A percentile compares a stretch with the other conserved stretches of the same genome.
phyloP scores from a whole-genome alignment of 2,888 invertebrate species.

The Palloptera scutellata region DNA sequence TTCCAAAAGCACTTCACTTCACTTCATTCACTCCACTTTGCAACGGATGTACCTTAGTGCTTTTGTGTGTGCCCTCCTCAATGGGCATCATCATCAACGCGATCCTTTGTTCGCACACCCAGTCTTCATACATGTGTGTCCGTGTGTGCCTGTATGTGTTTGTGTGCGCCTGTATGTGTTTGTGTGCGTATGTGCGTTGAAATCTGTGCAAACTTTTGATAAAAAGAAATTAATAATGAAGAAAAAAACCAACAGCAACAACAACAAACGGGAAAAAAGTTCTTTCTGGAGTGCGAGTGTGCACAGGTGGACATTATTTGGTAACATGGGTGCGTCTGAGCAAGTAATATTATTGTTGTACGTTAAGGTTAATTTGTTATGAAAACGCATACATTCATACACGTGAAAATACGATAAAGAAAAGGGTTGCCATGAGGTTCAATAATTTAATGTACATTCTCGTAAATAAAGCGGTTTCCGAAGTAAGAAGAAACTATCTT shows the following conservation, averaged over 20 bases:
- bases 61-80: not conserved
- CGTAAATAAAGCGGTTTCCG: too few relatives aligned
- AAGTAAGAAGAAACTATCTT: too few relatives aligned
- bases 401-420: too few relatives aligned
- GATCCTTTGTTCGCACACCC: constrained; percentile 25
- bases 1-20: constrained; percentile 41
- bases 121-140: not conserved
- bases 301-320: constrained; percentile 3
- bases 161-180: too few relatives aligned
- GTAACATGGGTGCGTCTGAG: not conserved
- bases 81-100: constrained; percentile 32
- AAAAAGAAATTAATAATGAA: not conserved
- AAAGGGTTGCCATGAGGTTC: too few relatives aligned
- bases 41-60: constrained; percentile 18
- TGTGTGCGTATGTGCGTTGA: not conserved
- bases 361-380: too few relatives aligned
- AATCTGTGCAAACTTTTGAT: not conserved
- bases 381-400: too few relatives aligned
- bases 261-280: not conserved
- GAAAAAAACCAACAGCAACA: not conserved
- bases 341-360: too few relatives aligned
- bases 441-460: too few relatives aligned
- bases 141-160: too few relatives aligned
- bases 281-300: not conserved
- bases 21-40: not conserved